These are phyloP conservation scores for Drosophila albomicans DNA, from an alignment of 1,140 invertebrate species.

Conservation along the genomic window DNA sequence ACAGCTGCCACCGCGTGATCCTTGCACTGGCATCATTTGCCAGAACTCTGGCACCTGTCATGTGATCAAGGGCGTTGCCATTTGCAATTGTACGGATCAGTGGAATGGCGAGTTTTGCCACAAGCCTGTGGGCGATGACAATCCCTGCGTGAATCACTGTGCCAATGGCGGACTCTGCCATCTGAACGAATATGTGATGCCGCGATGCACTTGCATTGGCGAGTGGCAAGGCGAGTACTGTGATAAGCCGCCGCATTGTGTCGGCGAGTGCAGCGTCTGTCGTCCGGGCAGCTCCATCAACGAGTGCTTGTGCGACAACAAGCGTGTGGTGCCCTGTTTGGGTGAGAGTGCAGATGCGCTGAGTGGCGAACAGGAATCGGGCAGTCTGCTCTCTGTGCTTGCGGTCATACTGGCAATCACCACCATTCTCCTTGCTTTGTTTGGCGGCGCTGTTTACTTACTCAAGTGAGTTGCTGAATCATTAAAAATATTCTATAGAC, in stretches of 20 bases:
- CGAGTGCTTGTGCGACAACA: slow-evolving; percentile 82
- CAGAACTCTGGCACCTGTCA: slow-evolving; percentile 78
- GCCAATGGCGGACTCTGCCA: slow-evolving; percentile 87
- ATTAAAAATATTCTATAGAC: too few species aligned
- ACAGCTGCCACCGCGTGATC: slow-evolving; percentile 63
- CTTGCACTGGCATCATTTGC: slow-evolving; percentile 78
- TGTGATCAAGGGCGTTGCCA: slow-evolving; percentile 73
- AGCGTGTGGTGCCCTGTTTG: slow-evolving; percentile 68
- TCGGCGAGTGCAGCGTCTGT: slow-evolving; percentile 87
- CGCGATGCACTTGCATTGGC: slow-evolving; percentile 87
- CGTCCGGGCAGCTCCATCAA: slow-evolving; percentile 83
- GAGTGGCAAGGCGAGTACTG: slow-evolving; percentile 87
- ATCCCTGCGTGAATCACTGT: slow-evolving; percentile 87
- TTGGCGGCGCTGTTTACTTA: slow-evolving; percentile 77
- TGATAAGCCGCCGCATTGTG: slow-evolving; percentile 85
- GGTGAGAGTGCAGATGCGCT: slow-evolving; percentile 72
- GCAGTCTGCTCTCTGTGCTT: slow-evolving; percentile 63
- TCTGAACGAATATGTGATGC: slow-evolving; percentile 69
- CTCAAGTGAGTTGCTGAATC: slow-evolving; percentile 65
- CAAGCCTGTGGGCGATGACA: slow-evolving; percentile 86
- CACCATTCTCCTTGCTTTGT: slow-evolving; percentile 55
- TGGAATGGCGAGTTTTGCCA: slow-evolving; percentile 90
- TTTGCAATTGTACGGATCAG: slow-evolving; percentile 88
- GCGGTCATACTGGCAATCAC: slow-evolving; percentile 62
- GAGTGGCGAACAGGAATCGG: slow-evolving; percentile 61